phyloP scores from a whole-genome alignment of 1,140 invertebrate species.

The Lepidotrigona ventralis region DNA sequence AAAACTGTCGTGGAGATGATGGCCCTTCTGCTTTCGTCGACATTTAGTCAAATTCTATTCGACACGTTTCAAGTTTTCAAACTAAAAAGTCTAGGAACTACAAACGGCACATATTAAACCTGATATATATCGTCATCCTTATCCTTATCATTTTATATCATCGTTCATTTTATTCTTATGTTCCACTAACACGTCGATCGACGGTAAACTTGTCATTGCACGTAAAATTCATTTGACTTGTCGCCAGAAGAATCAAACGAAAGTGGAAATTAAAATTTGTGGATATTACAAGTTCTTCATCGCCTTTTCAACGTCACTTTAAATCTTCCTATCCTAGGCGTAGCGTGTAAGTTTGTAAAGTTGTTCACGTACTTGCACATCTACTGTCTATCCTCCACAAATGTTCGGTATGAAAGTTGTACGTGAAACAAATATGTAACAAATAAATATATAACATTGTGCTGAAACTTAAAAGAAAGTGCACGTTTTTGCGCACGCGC shows the following conservation, averaged over 20 bases:
- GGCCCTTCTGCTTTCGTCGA: constrained; percentile 76
- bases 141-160: neutral
- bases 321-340: neutral
- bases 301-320: neutral
- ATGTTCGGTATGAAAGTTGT: neutral
- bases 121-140: neutral
- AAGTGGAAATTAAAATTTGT: neutral
- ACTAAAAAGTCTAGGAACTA: neutral
- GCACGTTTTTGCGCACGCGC: neutral
- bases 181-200: neutral
- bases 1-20: constrained; percentile 85
- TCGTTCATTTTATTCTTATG: neutral
- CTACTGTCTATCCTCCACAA: neutral
- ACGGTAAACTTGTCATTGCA: neutral
- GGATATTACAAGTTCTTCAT: neutral
- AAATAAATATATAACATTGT: neutral
- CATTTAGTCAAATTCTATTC: constrained; percentile 57
- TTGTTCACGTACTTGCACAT: neutral
- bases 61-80: neutral
- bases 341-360: neutral
- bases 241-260: neutral
- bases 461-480: neutral
- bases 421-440: neutral
- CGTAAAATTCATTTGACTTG: neutral
- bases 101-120: neutral